These are phyloP conservation scores for Liodrosophila aerea DNA, from an alignment of 2,888 invertebrate genomes.

Conservation along the genomic window DNA sequence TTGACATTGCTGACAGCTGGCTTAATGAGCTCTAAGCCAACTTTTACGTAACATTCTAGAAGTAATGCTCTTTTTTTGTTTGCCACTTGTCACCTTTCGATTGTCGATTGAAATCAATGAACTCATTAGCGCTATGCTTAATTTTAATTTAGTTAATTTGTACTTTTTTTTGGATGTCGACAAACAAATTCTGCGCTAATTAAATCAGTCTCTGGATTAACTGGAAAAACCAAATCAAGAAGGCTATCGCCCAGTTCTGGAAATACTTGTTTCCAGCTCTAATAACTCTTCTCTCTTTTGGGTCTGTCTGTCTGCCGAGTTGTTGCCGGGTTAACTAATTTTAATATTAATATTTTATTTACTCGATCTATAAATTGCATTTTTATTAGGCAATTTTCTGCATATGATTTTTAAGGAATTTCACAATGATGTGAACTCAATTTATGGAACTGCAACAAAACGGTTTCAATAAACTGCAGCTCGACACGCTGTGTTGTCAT, in stretches of 20 bases:
- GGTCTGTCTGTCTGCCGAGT: too few species aligned
- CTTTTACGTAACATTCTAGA: background rate
- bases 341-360: constrained; percentile 9
- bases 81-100: background rate
- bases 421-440: constrained; percentile 15
- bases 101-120: constrained; percentile 34
- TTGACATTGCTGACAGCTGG: constrained; percentile 16
- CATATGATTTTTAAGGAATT: constrained; percentile 15
- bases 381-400: constrained; percentile 2
- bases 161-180: constrained; percentile 23
- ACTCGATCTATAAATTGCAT: constrained; percentile 13
- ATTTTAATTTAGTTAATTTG: background rate
- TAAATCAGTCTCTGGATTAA: constrained; percentile 50
- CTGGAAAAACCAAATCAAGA: constrained; percentile 46
- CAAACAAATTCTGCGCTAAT: constrained; percentile 59
- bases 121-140: constrained; percentile 50
- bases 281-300: constrained; percentile 19
- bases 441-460: constrained; percentile 32
- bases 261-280: constrained; percentile 43
- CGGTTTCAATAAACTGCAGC: constrained; percentile 49
- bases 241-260: constrained; percentile 46
- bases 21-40: constrained; percentile 2
- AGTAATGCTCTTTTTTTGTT: background rate
- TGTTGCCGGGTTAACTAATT: constrained; percentile 28
- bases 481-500: constrained; percentile 34